Evolutionary conservation across 2,888 invertebrate genomes (phyloP).

Genomic region (Rhamphomyia laevipes): DNA sequence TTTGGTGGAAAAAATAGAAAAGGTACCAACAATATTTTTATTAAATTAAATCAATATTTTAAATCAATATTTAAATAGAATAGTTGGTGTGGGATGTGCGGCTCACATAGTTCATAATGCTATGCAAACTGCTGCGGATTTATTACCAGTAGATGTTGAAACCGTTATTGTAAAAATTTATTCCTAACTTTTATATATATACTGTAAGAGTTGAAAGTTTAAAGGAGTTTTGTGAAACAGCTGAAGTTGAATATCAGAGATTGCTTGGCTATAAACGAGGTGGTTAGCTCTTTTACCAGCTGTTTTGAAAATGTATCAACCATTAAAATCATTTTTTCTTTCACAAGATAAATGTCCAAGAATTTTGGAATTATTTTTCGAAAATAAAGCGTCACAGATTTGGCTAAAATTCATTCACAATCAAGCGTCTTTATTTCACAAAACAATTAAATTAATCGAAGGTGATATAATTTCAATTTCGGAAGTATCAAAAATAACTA

Average conservation of each 20-base stretch:
- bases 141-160: slow-evolving; percentile 16
- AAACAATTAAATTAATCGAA: slow-evolving; percentile 4
- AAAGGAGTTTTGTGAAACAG: slow-evolving; percentile 2
- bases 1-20: background rate
- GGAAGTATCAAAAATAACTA: slow-evolving; percentile 11
- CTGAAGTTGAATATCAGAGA: slow-evolving; percentile 5
- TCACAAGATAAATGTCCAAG: slow-evolving; percentile 2
- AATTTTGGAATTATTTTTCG: slow-evolving; percentile 5
- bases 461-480: slow-evolving; percentile 3
- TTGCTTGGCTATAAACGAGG: slow-evolving; percentile 7
- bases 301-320: slow-evolving; percentile 5
- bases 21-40: background rate
- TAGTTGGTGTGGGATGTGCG: background rate
- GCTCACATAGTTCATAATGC: slow-evolving; percentile 12
- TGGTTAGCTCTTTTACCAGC: slow-evolving; percentile 6
- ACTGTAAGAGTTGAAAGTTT: slow-evolving; percentile 3
- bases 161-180: slow-evolving; percentile 1
- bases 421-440: slow-evolving; percentile 6
- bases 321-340: slow-evolving; percentile 4
- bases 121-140: slow-evolving; percentile 12
- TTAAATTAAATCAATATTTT: background rate
- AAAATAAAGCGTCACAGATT: slow-evolving; percentile 2
- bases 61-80: too few relatives aligned
- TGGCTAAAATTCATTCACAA: slow-evolving; percentile 6
- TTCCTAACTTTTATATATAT: background rate